phyloP scores from a whole-genome alignment of 2,888 invertebrate species.

The Marasmarcha lunaedactyla region DNA sequence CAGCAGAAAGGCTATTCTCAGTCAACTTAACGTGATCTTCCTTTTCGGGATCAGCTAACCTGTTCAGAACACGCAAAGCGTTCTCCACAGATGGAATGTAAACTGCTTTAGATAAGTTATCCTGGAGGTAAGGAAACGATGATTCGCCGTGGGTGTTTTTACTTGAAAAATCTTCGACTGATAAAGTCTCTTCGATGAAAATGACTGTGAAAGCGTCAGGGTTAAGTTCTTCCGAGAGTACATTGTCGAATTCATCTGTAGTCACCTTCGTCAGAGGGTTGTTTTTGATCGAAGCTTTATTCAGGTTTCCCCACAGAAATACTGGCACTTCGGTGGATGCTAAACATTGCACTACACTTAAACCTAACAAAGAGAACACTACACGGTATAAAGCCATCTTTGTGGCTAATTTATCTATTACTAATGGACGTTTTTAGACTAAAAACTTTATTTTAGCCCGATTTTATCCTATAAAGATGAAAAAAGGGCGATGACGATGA shows the following conservation, averaged over 20 bases:
- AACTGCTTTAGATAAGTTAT: slow-evolving; percentile 34
- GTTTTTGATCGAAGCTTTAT: slow-evolving; percentile 24
- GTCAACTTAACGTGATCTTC: slow-evolving; percentile 42
- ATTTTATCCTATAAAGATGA: slow-evolving; percentile 43
- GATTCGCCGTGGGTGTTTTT: slow-evolving; percentile 49
- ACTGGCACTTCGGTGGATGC: slow-evolving; percentile 66
- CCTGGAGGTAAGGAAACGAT: slow-evolving; percentile 43
- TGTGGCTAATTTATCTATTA: slow-evolving; percentile 22
- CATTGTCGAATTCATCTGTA: slow-evolving; percentile 34
- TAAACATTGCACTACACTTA: slow-evolving; percentile 41
- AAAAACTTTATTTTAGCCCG: slow-evolving; percentile 39
- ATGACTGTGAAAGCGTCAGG: slow-evolving; percentile 50
- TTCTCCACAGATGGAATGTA: slow-evolving; percentile 75
- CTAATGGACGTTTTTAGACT: slow-evolving; percentile 46
- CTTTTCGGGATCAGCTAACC: slow-evolving; percentile 46
- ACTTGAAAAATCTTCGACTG: slow-evolving; percentile 70
- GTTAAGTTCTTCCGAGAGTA: slow-evolving; percentile 40
- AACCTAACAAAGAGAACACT: slow-evolving; percentile 46
- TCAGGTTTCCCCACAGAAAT: slow-evolving; percentile 67
- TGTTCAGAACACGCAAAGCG: slow-evolving; percentile 66
- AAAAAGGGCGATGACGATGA: slow-evolving; percentile 48
- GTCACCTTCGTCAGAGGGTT: slow-evolving; percentile 39
- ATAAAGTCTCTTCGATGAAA: slow-evolving; percentile 66
- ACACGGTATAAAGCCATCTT: slow-evolving; percentile 61
- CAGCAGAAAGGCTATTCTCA: slow-evolving; percentile 40